Evolutionary conservation across 1,140 invertebrate species (phyloP).

Genomic region (Nebria ingens): DNA sequence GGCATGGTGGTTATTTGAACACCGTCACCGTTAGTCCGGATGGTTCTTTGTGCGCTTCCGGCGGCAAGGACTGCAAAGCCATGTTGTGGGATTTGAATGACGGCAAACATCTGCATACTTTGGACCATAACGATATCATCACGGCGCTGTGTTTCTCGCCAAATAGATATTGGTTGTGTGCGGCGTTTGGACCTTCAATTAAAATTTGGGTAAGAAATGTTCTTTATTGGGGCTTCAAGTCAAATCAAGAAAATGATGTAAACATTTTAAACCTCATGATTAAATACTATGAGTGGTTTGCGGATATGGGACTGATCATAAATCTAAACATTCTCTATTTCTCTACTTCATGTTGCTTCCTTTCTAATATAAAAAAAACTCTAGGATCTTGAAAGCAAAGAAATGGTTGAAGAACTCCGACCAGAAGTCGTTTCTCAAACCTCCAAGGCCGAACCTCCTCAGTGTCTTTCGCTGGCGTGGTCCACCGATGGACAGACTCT

Average conservation of each 20-base stretch:
- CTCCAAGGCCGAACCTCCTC: conserved; percentile 79
- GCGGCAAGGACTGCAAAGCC: conserved; percentile 98
- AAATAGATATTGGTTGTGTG: conserved; percentile 99
- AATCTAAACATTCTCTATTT: too few species aligned
- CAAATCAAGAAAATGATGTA: conserved; percentile 7
- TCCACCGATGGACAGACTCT: conserved; percentile 97
- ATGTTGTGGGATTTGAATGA: conserved; percentile 99
- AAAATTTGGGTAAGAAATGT: conserved; percentile 96
- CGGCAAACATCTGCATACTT: conserved; percentile 97
- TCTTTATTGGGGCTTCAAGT: too few species aligned
- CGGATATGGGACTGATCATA: conserved; percentile 43
- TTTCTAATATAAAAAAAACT: conserved; percentile 18
- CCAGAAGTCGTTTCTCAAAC: conserved; percentile 79
- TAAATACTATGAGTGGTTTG: conserved; percentile 40
- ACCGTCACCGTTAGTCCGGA: conserved; percentile 99
- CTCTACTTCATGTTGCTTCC: neutral
- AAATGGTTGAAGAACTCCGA: conserved; percentile 96
- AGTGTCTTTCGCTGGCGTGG: conserved; percentile 97
- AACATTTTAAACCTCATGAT: conserved; percentile 37
- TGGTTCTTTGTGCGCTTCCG: conserved; percentile 97
- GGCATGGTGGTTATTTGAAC: conserved; percentile 95
- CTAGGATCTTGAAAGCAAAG: conserved; percentile 96
- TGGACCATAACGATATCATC: conserved; percentile 98
- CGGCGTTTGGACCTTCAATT: conserved; percentile 96
- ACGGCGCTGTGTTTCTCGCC: conserved; percentile 98